Evolutionary conservation across 2,113 vertebrate genomes (phyloP), one percentile per base, ranked within the genome.

Genomic region (Myiozetetes cayanensis): DNA sequence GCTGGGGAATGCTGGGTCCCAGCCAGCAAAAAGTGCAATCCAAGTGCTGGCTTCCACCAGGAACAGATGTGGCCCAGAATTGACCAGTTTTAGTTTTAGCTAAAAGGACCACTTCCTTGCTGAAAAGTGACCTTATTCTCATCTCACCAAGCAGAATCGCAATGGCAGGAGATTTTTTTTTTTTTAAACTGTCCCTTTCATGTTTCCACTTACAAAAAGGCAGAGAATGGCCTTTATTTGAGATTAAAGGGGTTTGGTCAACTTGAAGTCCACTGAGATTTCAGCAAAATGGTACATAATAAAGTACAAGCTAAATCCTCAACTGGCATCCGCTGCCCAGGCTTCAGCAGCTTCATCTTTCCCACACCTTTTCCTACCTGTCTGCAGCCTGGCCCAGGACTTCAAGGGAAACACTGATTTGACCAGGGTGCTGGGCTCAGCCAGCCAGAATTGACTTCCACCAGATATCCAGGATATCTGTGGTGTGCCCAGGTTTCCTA

Each of bases 61-160:
- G 56, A 67, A 37, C 0, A 0, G 31, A 27, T 9, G 31, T 10
- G n/a, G 47, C 85, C 56, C 68, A 84, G 41, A 62, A 66, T 5
- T 77, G 35, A 53, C 25, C n/a, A 4, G 35, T 94, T 90, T 88
- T 70, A 75, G 52, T 78, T 90, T 83, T 84, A 89, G 70, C 84
- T 53, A 28, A 78, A 89, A 17, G 0, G 1, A 55, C 31, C 49
- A 13, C 65, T 92, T 63, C 46, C 80, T 55, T 20, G 9, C 52
- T 71, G 73, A 47, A 95, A 88, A 93, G 25, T 19, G 61, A 78
- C 84, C 87, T 89, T 77, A 50, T 94, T 96, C 92, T 80, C 76
- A 37, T 87, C 93, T 91, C 14, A 1, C 41, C 3, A 4, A 56
- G 62, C 23, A 27, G 63, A 76, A 81, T 47, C 8, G 9, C 67